These are phyloP conservation scores for Dolichomitus sp. DNA, from an alignment of 2,888 invertebrate species.

Conservation along the genomic window DNA sequence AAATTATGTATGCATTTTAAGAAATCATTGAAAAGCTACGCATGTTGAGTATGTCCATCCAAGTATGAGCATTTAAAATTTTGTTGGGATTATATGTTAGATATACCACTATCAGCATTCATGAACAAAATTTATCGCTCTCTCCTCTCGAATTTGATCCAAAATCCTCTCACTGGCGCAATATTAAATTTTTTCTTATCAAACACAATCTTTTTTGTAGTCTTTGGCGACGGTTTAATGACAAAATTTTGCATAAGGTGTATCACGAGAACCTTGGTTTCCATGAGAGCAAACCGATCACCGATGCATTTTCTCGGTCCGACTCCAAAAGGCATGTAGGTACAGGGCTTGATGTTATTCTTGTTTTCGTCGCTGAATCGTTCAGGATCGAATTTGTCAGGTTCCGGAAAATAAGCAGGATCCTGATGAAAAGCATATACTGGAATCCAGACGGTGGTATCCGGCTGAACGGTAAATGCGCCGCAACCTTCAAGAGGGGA, in stretches of 20 bases:
- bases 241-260: conserved; percentile 60
- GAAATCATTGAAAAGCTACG: too few relatives aligned
- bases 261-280: conserved; percentile 61
- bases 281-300: conserved; percentile 67
- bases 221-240: conserved; percentile 81
- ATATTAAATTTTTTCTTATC: conserved; percentile 43
- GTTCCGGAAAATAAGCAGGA: conserved; percentile 70
- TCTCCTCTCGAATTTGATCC: conserved; percentile 57
- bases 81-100: too few relatives aligned
- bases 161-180: conserved; percentile 58
- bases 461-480: conserved; percentile 58
- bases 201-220: conserved; percentile 81
- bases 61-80: too few relatives aligned
- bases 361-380: conserved; percentile 68
- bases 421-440: conserved; percentile 73
- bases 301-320: conserved; percentile 73
- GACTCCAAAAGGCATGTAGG: conserved; percentile 77
- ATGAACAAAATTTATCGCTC: neutral
- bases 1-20: too few relatives aligned
- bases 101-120: neutral
- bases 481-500: conserved; percentile 66
- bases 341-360: conserved; percentile 67
- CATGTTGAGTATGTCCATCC: too few relatives aligned
- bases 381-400: conserved; percentile 70
- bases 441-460: conserved; percentile 64